phyloP scores from a whole-genome alignment of 2,797 vertebrate species.

The Sebastiscus tertius region DNA sequence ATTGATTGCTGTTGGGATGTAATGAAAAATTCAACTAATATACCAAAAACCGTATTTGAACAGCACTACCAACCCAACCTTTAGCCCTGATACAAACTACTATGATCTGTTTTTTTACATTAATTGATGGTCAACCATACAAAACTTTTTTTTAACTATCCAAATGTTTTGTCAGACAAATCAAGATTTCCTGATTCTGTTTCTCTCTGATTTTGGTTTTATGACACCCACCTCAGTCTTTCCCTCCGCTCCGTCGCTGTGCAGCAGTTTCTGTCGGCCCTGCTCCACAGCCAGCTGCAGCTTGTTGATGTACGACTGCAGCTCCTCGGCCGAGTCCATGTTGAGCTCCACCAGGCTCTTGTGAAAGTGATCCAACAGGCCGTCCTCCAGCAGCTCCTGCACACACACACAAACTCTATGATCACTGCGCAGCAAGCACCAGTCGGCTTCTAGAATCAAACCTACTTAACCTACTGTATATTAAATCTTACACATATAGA shows the following conservation, averaged over 20 bases:
- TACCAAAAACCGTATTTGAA: too few relatives aligned
- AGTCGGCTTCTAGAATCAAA: background rate
- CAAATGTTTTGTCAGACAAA: background rate
- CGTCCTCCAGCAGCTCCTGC: constrained; percentile 94
- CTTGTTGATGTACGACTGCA: constrained; percentile 96
- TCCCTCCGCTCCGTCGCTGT: constrained; percentile 86
- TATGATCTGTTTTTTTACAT: background rate
- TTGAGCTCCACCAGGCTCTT: constrained; percentile 94
- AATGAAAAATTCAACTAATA: too few relatives aligned
- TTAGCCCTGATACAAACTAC: too few relatives aligned
- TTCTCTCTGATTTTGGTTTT: background rate
- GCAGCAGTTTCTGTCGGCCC: constrained; percentile 87
- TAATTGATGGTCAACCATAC: too few relatives aligned
- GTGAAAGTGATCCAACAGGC: constrained; percentile 93
- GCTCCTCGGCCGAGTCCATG: constrained; percentile 97
- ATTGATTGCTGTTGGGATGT: too few relatives aligned
- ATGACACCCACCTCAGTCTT: constrained; percentile 85
- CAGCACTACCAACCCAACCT: too few relatives aligned
- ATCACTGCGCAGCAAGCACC: background rate
- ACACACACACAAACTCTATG: constrained; percentile 11
- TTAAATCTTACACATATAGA: background rate
- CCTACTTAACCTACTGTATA: background rate
- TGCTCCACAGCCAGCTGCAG: constrained; percentile 91
- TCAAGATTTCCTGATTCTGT: background rate
- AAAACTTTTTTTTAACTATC: background rate